A percentile compares a stretch with the other conserved stretches of the same genome.
Evolutionary conservation across 2,113 vertebrate genomes (phyloP).

Genomic region (Epinephelus moara): DNA sequence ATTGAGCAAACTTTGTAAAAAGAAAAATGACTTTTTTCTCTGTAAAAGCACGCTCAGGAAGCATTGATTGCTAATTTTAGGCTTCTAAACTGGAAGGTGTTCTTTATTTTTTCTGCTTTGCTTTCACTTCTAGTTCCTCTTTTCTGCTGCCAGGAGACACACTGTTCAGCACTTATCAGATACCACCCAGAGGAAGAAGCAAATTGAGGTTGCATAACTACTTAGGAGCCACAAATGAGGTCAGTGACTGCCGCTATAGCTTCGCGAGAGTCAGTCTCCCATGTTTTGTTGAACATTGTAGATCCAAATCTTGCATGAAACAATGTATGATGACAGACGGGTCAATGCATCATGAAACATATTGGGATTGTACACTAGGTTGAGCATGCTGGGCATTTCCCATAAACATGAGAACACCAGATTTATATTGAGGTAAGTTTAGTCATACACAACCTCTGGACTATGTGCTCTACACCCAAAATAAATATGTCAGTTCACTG

Average conservation of each 20-base stretch:
- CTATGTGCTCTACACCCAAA: constrained; percentile 16
- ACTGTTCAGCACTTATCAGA: constrained; percentile 61
- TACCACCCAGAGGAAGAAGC: constrained; percentile 59
- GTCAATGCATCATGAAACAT: not conserved
- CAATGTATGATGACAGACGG: not conserved
- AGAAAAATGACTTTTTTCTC: not conserved
- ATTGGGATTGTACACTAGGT: not conserved
- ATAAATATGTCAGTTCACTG: constrained; percentile 31
- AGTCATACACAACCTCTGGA: constrained; percentile 4
- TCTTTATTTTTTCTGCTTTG: constrained; percentile 52
- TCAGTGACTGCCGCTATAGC: constrained; percentile 34
- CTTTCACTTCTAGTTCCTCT: constrained; percentile 64
- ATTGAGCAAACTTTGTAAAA: not conserved
- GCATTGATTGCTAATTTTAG: constrained; percentile 48
- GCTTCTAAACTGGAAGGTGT: constrained; percentile 20
- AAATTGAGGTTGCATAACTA: constrained; percentile 62
- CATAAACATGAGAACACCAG: constrained; percentile 3
- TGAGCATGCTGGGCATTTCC: not conserved
- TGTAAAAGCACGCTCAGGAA: constrained; percentile 40
- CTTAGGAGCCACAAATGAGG: constrained; percentile 34
- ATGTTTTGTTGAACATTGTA: constrained; percentile 13
- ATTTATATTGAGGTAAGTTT: not conserved
- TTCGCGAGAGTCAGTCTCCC: constrained; percentile 29
- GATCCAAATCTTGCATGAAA: not conserved
- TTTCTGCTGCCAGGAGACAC: constrained; percentile 58